Percentiles rank a stretch among this genome's conserved stretches.
phyloP scores from a whole-genome alignment of 1,140 invertebrate genomes.

The Helicoverpa armigera region DNA sequence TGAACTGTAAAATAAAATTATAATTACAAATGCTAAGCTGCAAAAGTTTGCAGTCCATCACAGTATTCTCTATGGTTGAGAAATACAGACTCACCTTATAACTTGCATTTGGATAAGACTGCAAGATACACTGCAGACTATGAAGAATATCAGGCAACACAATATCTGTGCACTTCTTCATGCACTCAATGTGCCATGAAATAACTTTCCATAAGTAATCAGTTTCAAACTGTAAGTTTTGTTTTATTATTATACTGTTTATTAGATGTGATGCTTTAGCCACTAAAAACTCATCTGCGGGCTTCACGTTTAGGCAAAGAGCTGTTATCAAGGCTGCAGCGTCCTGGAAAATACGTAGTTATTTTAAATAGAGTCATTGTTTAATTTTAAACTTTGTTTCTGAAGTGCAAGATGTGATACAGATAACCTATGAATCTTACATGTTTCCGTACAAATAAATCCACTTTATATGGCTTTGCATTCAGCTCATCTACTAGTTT shows the following conservation, averaged over 20 bases:
- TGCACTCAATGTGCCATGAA: slow-evolving; percentile 74
- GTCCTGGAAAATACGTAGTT: slow-evolving; percentile 61
- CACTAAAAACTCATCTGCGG: slow-evolving; percentile 74
- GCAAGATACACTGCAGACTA: slow-evolving; percentile 75
- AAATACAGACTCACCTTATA: slow-evolving; percentile 60
- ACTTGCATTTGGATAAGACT: slow-evolving; percentile 63
- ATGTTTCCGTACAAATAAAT: slow-evolving; percentile 72
- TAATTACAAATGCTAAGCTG: background rate
- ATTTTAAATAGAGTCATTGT: no score
- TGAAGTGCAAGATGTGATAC: background rate
- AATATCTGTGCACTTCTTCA: slow-evolving; percentile 74
- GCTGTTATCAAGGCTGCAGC: slow-evolving; percentile 66
- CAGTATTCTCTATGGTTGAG: no score
- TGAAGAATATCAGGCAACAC: slow-evolving; percentile 77
- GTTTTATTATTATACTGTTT: slow-evolving; percentile 71
- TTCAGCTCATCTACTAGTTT: slow-evolving; percentile 77
- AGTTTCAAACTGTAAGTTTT: slow-evolving; percentile 69
- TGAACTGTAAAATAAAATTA: slow-evolving; percentile 67
- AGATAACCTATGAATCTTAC: slow-evolving; percentile 63
- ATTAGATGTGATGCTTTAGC: slow-evolving; percentile 79
- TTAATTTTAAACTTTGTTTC: no score
- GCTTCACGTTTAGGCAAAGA: slow-evolving; percentile 73
- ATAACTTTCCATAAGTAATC: slow-evolving; percentile 67
- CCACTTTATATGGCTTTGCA: slow-evolving; percentile 71
- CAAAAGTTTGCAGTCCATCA: no score